Conservation (phyloP, 2,797 vertebrate genomes). For the Oreortyx pictus region DNA sequence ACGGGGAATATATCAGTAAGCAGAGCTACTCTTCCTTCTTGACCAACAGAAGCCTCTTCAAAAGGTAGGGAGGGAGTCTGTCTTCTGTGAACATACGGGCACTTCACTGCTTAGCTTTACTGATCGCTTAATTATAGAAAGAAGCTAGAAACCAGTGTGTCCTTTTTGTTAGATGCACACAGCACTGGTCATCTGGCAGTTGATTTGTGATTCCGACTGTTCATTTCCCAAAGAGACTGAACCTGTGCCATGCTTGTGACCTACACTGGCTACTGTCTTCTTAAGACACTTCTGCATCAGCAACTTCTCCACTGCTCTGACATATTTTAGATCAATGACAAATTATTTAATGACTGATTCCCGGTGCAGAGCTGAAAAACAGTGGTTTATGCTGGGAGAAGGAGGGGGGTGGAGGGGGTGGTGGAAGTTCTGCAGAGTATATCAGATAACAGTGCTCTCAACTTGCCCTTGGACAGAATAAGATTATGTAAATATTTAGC, state of each 20-base stretch:
- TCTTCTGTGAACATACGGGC: background rate
- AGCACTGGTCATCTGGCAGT: background rate
- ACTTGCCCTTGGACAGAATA: constrained; percentile 61
- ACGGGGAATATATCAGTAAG: background rate
- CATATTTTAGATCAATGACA: background rate
- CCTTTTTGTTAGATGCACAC: background rate
- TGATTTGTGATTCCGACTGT: background rate
- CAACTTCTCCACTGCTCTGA: background rate
- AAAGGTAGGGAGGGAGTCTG: background rate
- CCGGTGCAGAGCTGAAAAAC: fast-evolving
- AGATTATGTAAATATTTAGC: constrained; percentile 72
- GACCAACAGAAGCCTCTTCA: background rate
- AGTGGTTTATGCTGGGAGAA: background rate
- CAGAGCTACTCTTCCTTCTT: background rate
- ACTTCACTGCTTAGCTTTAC: background rate
- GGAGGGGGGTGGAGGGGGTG: background rate
- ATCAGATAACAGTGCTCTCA: constrained; percentile 71
- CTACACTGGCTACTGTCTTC: background rate
- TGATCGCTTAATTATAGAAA: background rate
- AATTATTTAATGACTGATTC: background rate
- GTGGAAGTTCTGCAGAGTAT: background rate
- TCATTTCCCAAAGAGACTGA: background rate
- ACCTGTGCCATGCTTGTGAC: background rate
- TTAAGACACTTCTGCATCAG: background rate
- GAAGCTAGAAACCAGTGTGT: background rate